phyloP scores from a whole-genome alignment of 2,888 invertebrate genomes.

The Aromia moschata region DNA sequence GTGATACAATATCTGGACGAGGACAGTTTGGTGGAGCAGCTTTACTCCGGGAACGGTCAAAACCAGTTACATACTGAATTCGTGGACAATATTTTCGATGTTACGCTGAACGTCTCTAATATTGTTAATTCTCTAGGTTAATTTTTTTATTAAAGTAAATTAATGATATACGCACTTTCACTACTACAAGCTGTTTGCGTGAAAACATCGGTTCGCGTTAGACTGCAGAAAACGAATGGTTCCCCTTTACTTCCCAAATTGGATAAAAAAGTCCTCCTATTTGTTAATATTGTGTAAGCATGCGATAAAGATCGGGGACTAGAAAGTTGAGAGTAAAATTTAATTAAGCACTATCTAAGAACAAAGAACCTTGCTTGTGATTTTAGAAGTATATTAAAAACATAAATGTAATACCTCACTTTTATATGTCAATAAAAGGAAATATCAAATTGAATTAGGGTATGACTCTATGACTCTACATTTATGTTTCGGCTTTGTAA shows the following conservation, averaged over 20 bases:
- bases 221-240: background rate
- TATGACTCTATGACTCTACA: no score
- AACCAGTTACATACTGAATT: constrained; percentile 16
- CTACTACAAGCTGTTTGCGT: background rate
- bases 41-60: constrained; percentile 14
- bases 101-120: constrained; percentile 14
- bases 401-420: no score
- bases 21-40: constrained; percentile 41
- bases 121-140: constrained; percentile 22
- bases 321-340: no score
- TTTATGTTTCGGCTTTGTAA: no score
- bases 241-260: background rate
- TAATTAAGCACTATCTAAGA: no score
- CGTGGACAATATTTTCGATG: constrained; percentile 28
- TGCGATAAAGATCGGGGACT: no score
- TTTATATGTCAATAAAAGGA: no score
- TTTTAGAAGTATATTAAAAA: no score
- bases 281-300: no score
- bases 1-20: constrained; percentile 47
- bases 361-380: no score
- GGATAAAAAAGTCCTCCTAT: no score
- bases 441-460: no score
- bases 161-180: background rate
- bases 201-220: background rate
- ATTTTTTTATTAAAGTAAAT: constrained; percentile 15